These are phyloP conservation scores for Onychomys torridus DNA, from an alignment of 2,797 vertebrate species.

Conservation along the genomic window DNA sequence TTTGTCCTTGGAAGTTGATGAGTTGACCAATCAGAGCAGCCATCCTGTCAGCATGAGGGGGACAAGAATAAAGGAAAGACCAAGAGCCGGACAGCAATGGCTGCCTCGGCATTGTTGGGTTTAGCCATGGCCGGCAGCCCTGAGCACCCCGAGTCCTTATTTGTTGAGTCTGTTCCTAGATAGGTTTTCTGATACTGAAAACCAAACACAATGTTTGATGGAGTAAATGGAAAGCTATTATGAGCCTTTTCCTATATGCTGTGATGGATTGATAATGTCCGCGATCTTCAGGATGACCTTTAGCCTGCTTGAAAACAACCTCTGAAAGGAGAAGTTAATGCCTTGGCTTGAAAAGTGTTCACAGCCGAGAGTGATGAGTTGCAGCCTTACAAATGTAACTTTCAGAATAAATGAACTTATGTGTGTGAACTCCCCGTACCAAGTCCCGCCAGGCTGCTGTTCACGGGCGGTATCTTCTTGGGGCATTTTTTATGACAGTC, in stretches of 20 bases:
- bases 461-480: conserved; percentile 59
- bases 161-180: neutral
- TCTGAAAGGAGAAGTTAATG: conserved; percentile 36
- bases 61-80: neutral
- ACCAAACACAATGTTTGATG: neutral
- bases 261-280: neutral
- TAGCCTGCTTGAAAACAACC: conserved; percentile 10
- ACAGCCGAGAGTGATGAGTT: conserved; percentile 27
- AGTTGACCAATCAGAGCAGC: neutral
- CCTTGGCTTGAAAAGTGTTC: conserved; percentile 41
- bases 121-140: neutral
- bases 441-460: neutral
- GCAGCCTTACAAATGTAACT: conserved; percentile 65
- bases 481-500: conserved; percentile 29
- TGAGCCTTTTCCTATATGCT: neutral
- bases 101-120: neutral
- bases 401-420: conserved; percentile 71
- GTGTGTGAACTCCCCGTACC: neutral
- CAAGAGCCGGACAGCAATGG: neutral
- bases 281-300: conserved; percentile 37
- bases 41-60: neutral
- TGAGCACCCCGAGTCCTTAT: neutral
- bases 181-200: neutral
- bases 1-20: conserved; percentile 17
- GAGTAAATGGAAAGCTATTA: neutral